Conservation (phyloP, 2,113 vertebrate species). For the Trinectes maculatus region DNA sequence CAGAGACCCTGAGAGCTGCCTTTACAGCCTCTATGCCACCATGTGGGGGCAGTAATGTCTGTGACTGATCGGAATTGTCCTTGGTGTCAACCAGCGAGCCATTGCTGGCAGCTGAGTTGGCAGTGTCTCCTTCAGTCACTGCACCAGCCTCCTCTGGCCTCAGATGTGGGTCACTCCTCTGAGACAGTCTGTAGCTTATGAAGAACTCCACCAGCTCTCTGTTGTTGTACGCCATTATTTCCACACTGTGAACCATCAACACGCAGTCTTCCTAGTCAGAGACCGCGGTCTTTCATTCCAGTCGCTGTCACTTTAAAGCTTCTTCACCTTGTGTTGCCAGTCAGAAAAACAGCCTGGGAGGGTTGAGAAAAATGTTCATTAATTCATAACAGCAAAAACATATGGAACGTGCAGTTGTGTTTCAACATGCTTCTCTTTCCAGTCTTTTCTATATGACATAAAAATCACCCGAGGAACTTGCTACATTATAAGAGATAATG, state of each 20-base stretch:
- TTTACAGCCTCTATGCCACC: slow-evolving; percentile 79
- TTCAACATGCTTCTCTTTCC: neutral
- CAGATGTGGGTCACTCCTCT: slow-evolving; percentile 88
- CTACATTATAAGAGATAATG: too few relatives aligned
- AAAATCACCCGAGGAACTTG: neutral
- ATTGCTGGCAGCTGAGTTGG: slow-evolving; percentile 12
- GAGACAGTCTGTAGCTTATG: slow-evolving; percentile 91
- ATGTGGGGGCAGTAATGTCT: accelerated
- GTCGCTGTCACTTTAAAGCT: slow-evolving; percentile 24
- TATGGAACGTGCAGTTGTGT: neutral
- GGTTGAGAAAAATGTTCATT: neutral
- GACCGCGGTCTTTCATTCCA: slow-evolving; percentile 23
- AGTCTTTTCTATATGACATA: neutral
- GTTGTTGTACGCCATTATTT: slow-evolving; percentile 77
- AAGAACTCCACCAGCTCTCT: slow-evolving; percentile 93
- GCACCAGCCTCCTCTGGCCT: slow-evolving; percentile 65
- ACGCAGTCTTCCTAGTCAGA: slow-evolving; percentile 43
- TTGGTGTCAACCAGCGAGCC: slow-evolving; percentile 19
- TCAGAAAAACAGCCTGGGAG: slow-evolving; percentile 9
- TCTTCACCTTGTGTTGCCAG: neutral
- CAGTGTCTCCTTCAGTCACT: slow-evolving; percentile 64
- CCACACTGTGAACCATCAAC: slow-evolving; percentile 27
- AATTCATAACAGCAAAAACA: neutral
- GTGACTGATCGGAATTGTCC: neutral
- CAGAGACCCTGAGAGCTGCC: slow-evolving; percentile 87